Base-by-base conservation (phyloP, 92 coral and sea anemone species). In the Parazoanthus atlanticus region DNA sequence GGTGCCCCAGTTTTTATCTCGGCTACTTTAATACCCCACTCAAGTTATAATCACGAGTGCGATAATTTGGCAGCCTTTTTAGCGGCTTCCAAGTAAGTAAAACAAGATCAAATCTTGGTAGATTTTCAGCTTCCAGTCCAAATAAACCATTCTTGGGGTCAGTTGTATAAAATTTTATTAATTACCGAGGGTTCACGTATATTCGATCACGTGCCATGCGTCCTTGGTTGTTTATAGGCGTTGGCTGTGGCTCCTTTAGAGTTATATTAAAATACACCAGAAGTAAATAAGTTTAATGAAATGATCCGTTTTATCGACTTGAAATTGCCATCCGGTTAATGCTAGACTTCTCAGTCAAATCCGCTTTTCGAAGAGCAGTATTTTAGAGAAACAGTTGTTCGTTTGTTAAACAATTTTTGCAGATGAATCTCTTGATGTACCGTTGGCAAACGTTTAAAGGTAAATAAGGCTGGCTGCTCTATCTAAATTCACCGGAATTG, bases 151-250 rank as follows among this genome's bases (percentile, higher is more conserved):
- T 36, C 78, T 31, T 36, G 25, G 3, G 7, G 28, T 61, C 78
- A 31, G 78, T 33, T 31, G 21, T 36, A 15, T 13, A 32, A 36
- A 74, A 33, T 31, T 32, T 74, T 6, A 7, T 13, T 15, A 49
- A 47, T 15, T 29, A 0, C 49, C 12, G 49, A 28, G 65, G 25
- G 36, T 79, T 67, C 86, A 82, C 75, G 65, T 43, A 84, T 3
- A 72, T 43, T 29, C 19, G n/a, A 36, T 33, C 84, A 72, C 87
- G 77, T 84, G 78, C 2, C 28, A 23, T 33, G 61, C 29, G 65
- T 25, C 15, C 23, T 16, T 46, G 29, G 67, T 41, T 83, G 75
- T 61, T 46, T 84, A 52, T 84, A 49, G 87, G 87, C 87, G 79
- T 84, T 70, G 87, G 87, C 66, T 80, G 69, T 19, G 12, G 29